Evolutionary conservation across 2,888 invertebrate genomes (phyloP).

Genomic region (Nasonovia ribisnigri): DNA sequence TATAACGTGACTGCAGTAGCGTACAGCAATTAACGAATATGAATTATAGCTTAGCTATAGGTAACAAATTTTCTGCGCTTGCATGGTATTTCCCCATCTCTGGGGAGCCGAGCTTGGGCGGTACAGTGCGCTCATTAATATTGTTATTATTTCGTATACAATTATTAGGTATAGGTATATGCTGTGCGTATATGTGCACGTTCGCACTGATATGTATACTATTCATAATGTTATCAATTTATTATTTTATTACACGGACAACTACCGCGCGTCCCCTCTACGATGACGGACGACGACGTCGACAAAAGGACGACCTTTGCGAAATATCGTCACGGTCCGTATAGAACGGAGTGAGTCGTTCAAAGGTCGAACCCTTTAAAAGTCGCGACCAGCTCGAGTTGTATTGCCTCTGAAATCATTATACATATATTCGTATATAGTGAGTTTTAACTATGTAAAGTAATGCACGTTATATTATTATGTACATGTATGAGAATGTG

Average conservation of each 20-base stretch:
- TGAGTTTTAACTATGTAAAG: background rate
- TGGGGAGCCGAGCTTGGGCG: background rate
- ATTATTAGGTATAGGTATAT: background rate
- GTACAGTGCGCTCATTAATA: background rate
- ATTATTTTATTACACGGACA: background rate
- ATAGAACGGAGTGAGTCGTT: slow-evolving; percentile 3
- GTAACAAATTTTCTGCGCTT: background rate
- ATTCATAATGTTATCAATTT: background rate
- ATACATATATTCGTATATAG: background rate
- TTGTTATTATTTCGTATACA: background rate
- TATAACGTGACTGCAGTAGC: too few species aligned
- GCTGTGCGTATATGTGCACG: background rate
- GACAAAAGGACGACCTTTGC: slow-evolving; percentile 43
- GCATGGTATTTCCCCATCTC: background rate
- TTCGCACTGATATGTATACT: background rate
- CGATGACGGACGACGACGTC: background rate
- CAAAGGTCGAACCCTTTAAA: slow-evolving; percentile 55
- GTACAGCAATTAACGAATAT: background rate
- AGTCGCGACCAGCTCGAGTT: slow-evolving; percentile 23
- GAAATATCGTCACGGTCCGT: slow-evolving; percentile 49
- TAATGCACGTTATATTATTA: background rate
- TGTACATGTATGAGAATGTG: background rate
- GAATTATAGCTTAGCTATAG: background rate
- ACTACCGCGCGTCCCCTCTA: background rate
- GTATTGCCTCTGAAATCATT: background rate